Evolutionary conservation across 2,888 invertebrate genomes (phyloP).

Genomic region (Dynastes hyllus): DNA sequence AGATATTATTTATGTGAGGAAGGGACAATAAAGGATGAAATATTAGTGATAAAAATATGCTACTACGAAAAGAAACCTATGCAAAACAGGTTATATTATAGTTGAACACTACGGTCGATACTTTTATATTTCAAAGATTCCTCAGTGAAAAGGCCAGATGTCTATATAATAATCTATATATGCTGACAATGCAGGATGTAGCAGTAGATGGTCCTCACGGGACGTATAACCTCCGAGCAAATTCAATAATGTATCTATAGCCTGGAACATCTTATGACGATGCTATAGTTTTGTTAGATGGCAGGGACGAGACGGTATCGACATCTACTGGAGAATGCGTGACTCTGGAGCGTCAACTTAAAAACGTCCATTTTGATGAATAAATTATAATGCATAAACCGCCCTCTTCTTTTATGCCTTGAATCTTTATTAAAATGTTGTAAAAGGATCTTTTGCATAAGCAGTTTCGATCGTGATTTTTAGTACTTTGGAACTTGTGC

Average conservation of each 20-base stretch:
- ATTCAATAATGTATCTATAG: constrained; percentile 71
- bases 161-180: constrained; percentile 73
- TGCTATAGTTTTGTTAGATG: constrained; percentile 51
- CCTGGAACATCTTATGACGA: constrained; percentile 59
- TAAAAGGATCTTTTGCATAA: neutral
- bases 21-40: constrained; percentile 51
- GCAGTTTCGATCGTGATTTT: no score
- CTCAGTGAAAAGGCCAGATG: constrained; percentile 71
- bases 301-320: constrained; percentile 47
- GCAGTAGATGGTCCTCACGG: constrained; percentile 69
- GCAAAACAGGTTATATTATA: constrained; percentile 55
- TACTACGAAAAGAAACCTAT: constrained; percentile 52
- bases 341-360: constrained; percentile 49
- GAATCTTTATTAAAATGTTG: constrained; percentile 36
- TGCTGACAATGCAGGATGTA: constrained; percentile 72
- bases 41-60: constrained; percentile 53
- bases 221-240: constrained; percentile 71
- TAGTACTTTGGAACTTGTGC: no score
- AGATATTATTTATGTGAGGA: constrained; percentile 46
- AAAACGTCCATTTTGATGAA: constrained; percentile 34
- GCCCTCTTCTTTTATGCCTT: constrained; percentile 24
- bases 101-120: constrained; percentile 47
- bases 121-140: constrained; percentile 61
- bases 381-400: constrained; percentile 40
- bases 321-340: constrained; percentile 56